Conservation (phyloP, 2,888 invertebrate species). For the Eupithecia pulchellata region DNA sequence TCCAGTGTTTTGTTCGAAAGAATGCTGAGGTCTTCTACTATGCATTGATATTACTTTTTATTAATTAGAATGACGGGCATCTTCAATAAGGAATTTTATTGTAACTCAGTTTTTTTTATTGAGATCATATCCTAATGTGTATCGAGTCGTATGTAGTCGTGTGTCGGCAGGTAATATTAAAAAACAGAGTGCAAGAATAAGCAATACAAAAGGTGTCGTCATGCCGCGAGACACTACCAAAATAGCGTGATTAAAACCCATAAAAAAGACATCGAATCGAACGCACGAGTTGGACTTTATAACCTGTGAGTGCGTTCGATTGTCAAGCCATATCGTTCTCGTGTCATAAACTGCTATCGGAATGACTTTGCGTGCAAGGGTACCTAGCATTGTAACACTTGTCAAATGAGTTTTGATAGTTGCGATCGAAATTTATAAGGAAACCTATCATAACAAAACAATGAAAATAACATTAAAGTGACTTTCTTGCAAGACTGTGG, state of each 20-base stretch:
- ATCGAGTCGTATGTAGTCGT: no score
- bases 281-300: slow-evolving; percentile 38
- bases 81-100: no score
- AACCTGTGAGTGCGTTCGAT: slow-evolving; percentile 41
- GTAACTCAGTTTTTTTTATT: no score
- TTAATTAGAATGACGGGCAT: no score
- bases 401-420: neutral
- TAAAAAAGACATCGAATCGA: slow-evolving; percentile 39
- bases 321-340: slow-evolving; percentile 45
- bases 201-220: neutral
- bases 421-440: neutral
- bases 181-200: neutral
- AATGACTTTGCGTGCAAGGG: slow-evolving; percentile 42
- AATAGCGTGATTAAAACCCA: slow-evolving; percentile 34
- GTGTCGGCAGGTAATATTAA: neutral
- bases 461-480: no score
- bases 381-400: slow-evolving; percentile 21
- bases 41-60: neutral
- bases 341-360: slow-evolving; percentile 47
- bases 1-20: neutral
- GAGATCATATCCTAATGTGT: no score
- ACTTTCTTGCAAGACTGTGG: no score
- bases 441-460: no score
- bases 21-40: neutral
- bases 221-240: slow-evolving; percentile 16